Percentiles rank a stretch among this genome's conserved stretches.
Conservation (phyloP, 2,113 vertebrate genomes). For the Clarias macrocephalus region DNA sequence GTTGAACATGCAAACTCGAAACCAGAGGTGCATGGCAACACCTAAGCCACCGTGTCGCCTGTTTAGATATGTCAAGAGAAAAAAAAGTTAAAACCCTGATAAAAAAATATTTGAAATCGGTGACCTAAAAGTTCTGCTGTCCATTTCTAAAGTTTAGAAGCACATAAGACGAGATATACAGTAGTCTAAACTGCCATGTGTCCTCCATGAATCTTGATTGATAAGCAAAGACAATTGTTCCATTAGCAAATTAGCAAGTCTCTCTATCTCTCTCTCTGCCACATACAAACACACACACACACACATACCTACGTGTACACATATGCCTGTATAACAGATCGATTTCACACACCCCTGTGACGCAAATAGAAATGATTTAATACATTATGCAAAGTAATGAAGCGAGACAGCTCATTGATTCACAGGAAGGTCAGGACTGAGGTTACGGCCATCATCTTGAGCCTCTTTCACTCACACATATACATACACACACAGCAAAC, state of each 20-base stretch:
- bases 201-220: slow-evolving; percentile 24
- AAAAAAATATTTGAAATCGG: neutral
- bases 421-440: slow-evolving; percentile 59
- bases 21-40: too few relatives aligned
- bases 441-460: slow-evolving; percentile 48
- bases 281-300: slow-evolving; percentile 9
- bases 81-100: neutral
- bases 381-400: slow-evolving; percentile 67
- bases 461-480: slow-evolving; percentile 41
- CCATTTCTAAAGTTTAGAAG: neutral
- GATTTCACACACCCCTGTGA: slow-evolving; percentile 61
- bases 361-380: slow-evolving; percentile 62
- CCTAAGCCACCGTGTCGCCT: too few relatives aligned
- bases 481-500: neutral
- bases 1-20: too few relatives aligned
- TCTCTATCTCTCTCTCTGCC: neutral
- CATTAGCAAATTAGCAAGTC: slow-evolving; percentile 46
- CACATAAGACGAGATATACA: neutral
- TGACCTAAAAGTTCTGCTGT: neutral
- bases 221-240: slow-evolving; percentile 33
- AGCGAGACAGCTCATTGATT: slow-evolving; percentile 60
- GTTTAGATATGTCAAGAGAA: neutral
- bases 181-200: neutral
- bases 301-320: slow-evolving; percentile 41
- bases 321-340: slow-evolving; percentile 64